A percentile compares a stretch with the other conserved stretches of the same genome.
Evolutionary conservation across 2,888 invertebrate species (phyloP).

Genomic region (Andrena trimmerana): DNA sequence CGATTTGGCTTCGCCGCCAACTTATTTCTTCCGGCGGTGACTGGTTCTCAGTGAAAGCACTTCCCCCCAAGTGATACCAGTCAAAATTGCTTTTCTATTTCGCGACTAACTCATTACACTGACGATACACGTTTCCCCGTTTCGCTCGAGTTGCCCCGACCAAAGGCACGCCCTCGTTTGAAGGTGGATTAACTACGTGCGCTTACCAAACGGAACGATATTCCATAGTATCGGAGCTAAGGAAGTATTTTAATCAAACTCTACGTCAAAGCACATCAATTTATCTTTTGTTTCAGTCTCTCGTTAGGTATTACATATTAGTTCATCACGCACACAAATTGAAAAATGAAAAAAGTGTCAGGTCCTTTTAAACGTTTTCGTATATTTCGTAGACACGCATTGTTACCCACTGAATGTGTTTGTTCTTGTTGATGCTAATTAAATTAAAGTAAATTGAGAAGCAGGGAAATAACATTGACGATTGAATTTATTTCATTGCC

Average conservation of each 20-base stretch:
- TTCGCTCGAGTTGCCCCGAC: conserved; percentile 21
- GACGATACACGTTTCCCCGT: conserved; percentile 42
- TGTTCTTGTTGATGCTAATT: too few relatives aligned
- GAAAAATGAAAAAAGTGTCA: too few relatives aligned
- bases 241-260: conserved; percentile 46
- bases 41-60: conserved; percentile 38
- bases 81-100: conserved; percentile 61
- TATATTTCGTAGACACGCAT: too few relatives aligned
- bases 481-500: too few relatives aligned
- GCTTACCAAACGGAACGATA: conserved; percentile 27
- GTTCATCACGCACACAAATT: too few relatives aligned
- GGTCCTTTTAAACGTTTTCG: too few relatives aligned
- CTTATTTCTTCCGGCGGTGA: conserved; percentile 50
- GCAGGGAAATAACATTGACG: too few relatives aligned
- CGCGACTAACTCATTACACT: conserved; percentile 40
- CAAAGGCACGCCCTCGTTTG: conserved; percentile 34
- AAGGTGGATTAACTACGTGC: conserved; percentile 26
- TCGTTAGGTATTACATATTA: too few relatives aligned
- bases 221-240: conserved; percentile 30
- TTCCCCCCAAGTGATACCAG: conserved; percentile 1
- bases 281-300: background rate
- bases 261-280: background rate
- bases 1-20: conserved; percentile 49
- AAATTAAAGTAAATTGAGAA: too few relatives aligned
- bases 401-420: too few relatives aligned